Conservation (phyloP, 1,140 invertebrate species). For the Hycleus phaleratus region DNA sequence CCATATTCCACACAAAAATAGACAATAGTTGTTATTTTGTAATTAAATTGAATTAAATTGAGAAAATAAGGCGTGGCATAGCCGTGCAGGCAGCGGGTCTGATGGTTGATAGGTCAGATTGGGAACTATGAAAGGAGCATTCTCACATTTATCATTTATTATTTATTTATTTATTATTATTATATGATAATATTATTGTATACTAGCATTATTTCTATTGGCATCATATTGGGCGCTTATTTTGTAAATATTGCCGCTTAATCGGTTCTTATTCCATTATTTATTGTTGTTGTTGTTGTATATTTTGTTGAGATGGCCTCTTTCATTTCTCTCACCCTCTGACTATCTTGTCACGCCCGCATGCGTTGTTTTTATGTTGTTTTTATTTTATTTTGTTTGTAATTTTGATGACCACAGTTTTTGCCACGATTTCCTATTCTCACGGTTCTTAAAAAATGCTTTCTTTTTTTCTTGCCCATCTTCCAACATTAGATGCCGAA, state of each 20-base stretch:
- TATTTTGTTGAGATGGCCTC: slow-evolving; percentile 36
- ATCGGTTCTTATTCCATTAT: slow-evolving; percentile 19
- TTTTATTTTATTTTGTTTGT: slow-evolving; percentile 44
- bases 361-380: slow-evolving; percentile 56
- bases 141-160: slow-evolving; percentile 50
- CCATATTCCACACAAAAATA: slow-evolving; percentile 32
- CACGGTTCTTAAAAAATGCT: slow-evolving; percentile 62
- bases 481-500: slow-evolving; percentile 63
- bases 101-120: slow-evolving; percentile 33
- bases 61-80: slow-evolving; percentile 8
- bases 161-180: slow-evolving; percentile 39
- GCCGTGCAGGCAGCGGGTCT: slow-evolving; percentile 23
- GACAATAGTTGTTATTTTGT: background rate
- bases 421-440: slow-evolving; percentile 44
- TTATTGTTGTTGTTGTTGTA: background rate
- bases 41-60: background rate
- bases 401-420: slow-evolving; percentile 20
- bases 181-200: slow-evolving; percentile 37
- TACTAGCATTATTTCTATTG: background rate
- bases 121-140: slow-evolving; percentile 50
- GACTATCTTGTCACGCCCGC: slow-evolving; percentile 48
- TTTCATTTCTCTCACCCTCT: slow-evolving; percentile 41
- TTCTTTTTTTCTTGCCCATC: slow-evolving; percentile 53
- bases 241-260: slow-evolving; percentile 57
- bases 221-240: slow-evolving; percentile 20